These are phyloP conservation scores for Cheilosia grossa DNA, from an alignment of 2,888 invertebrate genomes.

Conservation along the genomic window DNA sequence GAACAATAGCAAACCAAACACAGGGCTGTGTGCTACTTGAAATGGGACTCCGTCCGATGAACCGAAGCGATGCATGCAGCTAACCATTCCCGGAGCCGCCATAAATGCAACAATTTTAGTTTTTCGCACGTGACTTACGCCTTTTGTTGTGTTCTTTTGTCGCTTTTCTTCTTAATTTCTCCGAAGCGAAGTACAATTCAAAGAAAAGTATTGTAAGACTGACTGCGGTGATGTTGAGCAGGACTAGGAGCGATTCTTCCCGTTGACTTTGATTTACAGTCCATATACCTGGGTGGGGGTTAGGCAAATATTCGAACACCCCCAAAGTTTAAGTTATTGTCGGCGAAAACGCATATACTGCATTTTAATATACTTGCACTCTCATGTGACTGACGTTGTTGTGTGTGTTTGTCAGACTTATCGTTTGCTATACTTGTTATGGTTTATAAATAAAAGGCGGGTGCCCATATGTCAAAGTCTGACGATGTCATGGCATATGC, in stretches of 20 bases:
- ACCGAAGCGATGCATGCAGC: constrained; percentile 62
- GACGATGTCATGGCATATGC: constrained; percentile 6
- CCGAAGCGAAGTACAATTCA: constrained; percentile 8
- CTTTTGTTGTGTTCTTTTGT: constrained; percentile 7
- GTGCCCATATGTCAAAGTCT: constrained; percentile 22
- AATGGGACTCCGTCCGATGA: constrained; percentile 66
- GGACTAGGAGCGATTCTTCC: not conserved
- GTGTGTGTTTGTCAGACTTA: not conserved
- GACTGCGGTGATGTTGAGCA: not conserved
- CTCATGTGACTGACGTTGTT: not conserved
- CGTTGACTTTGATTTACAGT: constrained; percentile 46
- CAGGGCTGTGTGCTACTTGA: constrained; percentile 33
- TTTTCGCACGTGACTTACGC: constrained; percentile 62
- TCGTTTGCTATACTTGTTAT: not conserved
- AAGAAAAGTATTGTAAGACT: constrained; percentile 4
- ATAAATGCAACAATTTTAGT: constrained; percentile 69
- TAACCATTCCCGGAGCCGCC: constrained; percentile 43
- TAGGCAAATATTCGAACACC: constrained; percentile 8
- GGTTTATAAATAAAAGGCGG: constrained; percentile 2
- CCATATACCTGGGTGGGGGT: not conserved
- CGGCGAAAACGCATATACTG: constrained; percentile 37
- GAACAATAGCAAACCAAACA: constrained; percentile 47
- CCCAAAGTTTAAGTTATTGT: constrained; percentile 43
- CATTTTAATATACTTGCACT: constrained; percentile 48
- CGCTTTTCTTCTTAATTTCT: constrained; percentile 24